A percentile compares a stretch with the other conserved stretches of the same genome.
phyloP scores from a whole-genome alignment of 2,113 vertebrate species.

The Malaclemys terrapin region DNA sequence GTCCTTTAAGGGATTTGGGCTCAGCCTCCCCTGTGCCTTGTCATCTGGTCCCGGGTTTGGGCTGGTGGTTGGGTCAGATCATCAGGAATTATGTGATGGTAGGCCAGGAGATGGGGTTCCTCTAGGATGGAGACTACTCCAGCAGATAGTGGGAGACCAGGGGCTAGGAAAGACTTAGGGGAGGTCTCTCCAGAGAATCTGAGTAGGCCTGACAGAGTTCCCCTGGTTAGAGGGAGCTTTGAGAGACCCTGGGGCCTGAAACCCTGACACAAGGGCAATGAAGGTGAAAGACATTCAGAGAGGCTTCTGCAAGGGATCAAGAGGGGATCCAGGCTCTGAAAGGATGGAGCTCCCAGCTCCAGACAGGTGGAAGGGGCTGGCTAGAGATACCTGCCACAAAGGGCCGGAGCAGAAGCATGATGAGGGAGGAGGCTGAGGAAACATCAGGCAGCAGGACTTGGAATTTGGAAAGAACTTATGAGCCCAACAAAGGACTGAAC shows the following conservation, averaged over 20 bases:
- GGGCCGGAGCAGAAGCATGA: neutral
- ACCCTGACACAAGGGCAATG: neutral
- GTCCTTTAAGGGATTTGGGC: too few species aligned
- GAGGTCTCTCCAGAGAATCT: neutral
- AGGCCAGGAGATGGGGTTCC: neutral
- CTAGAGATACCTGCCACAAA: neutral
- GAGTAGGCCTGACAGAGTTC: neutral
- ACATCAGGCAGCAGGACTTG: neutral
- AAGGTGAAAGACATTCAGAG: neutral
- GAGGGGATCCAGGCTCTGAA: neutral
- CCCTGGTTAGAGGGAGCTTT: neutral
- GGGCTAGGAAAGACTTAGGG: neutral
- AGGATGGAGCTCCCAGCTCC: neutral
- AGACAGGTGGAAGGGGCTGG: neutral
- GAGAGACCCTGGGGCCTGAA: neutral
- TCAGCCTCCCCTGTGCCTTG: neutral
- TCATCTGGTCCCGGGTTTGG: neutral
- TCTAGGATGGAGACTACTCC: neutral
- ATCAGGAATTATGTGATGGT: neutral
- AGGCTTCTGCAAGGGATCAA: neutral
- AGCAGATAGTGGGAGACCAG: neutral
- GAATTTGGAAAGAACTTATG: neutral
- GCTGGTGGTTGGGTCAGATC: neutral
- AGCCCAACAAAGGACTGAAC: neutral
- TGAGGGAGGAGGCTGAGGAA: neutral